These are phyloP conservation scores for Drosophila ustulata DNA, from an alignment of 2,888 invertebrate genomes.

Conservation along the genomic window DNA sequence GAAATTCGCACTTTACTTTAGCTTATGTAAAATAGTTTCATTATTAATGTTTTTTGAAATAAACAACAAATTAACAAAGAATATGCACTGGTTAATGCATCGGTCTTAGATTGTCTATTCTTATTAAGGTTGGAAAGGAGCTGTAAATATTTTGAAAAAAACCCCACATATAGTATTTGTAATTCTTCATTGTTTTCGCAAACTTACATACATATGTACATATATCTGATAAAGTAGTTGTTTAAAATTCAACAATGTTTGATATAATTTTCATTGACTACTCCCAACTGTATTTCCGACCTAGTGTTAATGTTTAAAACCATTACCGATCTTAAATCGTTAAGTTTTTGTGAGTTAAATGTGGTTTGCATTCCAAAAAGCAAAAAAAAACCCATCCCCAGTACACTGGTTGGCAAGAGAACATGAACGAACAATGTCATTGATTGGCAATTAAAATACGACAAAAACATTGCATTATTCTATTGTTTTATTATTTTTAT, in stretches of 20 bases:
- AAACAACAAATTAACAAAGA: too few species aligned
- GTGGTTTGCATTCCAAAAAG: constrained; percentile 6
- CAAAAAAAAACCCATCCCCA: neutral
- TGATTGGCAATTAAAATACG: constrained; percentile 33
- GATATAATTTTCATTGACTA: neutral
- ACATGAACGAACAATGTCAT: constrained; percentile 25
- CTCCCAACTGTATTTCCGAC: neutral
- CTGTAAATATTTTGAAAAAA: too few species aligned
- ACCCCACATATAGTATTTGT: too few species aligned
- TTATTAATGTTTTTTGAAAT: too few species aligned
- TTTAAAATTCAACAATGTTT: neutral
- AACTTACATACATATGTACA: too few species aligned
- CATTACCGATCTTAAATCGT: constrained; percentile 7
- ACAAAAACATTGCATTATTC: constrained; percentile 16
- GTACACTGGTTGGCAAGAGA: constrained; percentile 2
- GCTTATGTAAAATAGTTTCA: too few species aligned
- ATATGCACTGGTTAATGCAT: too few species aligned
- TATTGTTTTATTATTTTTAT: constrained; percentile 13
- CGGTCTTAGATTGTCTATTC: too few species aligned
- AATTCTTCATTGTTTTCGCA: too few species aligned
- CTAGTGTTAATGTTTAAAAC: neutral
- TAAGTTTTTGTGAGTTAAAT: constrained; percentile 7
- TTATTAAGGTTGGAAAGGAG: too few species aligned
- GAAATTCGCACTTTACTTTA: too few species aligned
- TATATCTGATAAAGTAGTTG: neutral